Evolutionary conservation across 2,888 invertebrate species (phyloP), one percentile per base, ranked within the genome.

Genomic region (Sphaerophoria taeniata): DNA sequence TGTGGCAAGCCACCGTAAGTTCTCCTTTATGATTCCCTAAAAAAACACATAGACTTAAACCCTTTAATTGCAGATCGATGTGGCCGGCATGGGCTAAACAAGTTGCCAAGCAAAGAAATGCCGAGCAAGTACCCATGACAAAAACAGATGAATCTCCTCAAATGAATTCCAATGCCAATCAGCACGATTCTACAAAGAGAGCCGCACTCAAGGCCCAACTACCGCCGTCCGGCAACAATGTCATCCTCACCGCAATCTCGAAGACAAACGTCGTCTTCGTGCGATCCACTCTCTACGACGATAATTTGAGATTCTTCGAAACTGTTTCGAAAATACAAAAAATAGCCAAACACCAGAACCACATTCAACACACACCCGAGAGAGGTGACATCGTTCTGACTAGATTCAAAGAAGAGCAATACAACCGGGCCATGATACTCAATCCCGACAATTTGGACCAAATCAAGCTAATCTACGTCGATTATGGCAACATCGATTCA

Each of bases 241-340:
- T 91, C 0, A 87, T 88, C 6, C 88, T 91, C 7, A 91, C 91
- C 0, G 87, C 90, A 0, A 89, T 91, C n/a, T 88, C 88, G 7
- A 91, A 90, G 74, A 88, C 89, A 3, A 91, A 91, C 77, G 87
- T 90, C 4, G 88, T 91, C 2, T 91, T 90, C 60, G 87, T 91
- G 31, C 90, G 91, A n/a, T 90, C 91, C 6, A 88, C 88, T 36
- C 88, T 88, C 0, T 71, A 86, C 14, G 81, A 81, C 0, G 88
- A 87, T 14, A 88, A 90, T 43, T 69, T 90, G 14, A 88, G 88
- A 3, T 91, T 90, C 78, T 89, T 88, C 43, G 83, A 88, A 12
- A 88, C 89, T 0, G 72, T 90, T 0, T 87, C 88, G 0, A 80
- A 84, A 5, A 76, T 91, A 3, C 87, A 89, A 60, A 76, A 72